phyloP scores from a whole-genome alignment of 1,140 invertebrate genomes.

The Saccostrea glomerata region DNA sequence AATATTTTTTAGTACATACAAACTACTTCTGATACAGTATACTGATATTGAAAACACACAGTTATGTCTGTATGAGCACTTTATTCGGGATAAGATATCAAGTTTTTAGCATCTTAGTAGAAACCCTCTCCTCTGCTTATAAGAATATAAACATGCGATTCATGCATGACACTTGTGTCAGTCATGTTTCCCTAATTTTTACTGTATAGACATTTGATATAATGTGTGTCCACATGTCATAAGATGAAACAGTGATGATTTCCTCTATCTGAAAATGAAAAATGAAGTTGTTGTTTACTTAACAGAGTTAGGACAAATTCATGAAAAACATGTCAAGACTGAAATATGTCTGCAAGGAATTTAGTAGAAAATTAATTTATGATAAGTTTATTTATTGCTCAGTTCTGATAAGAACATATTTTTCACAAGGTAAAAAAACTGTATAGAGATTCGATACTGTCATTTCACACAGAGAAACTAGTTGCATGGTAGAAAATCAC shows the following conservation, averaged over 20 bases:
- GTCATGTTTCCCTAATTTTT: neutral
- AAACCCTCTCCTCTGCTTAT: slow-evolving; percentile 4
- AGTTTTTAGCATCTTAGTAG: slow-evolving; percentile 12
- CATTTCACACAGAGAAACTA: neutral
- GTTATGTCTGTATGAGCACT: neutral
- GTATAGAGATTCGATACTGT: neutral
- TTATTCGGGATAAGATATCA: neutral
- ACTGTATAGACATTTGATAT: slow-evolving; percentile 7
- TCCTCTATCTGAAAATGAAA: neutral
- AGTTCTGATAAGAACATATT: no score
- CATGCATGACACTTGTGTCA: slow-evolving; percentile 10
- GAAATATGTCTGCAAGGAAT: no score
- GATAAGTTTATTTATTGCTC: no score
- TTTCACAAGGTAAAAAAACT: neutral
- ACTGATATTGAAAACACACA: neutral
- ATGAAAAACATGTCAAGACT: neutral
- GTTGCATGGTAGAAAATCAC: slow-evolving; percentile 30
- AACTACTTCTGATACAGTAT: neutral
- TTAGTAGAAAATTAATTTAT: no score
- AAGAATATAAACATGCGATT: slow-evolving; percentile 12
- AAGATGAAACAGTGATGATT: slow-evolving; percentile 31
- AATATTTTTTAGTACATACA: no score
- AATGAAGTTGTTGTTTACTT: neutral
- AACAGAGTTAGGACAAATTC: neutral
- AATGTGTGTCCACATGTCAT: slow-evolving; percentile 23